Evolutionary conservation across 2,797 vertebrate species (phyloP), one percentile per base, ranked within the genome.

Genomic region (Acrossocheilus wenchowensis): DNA sequence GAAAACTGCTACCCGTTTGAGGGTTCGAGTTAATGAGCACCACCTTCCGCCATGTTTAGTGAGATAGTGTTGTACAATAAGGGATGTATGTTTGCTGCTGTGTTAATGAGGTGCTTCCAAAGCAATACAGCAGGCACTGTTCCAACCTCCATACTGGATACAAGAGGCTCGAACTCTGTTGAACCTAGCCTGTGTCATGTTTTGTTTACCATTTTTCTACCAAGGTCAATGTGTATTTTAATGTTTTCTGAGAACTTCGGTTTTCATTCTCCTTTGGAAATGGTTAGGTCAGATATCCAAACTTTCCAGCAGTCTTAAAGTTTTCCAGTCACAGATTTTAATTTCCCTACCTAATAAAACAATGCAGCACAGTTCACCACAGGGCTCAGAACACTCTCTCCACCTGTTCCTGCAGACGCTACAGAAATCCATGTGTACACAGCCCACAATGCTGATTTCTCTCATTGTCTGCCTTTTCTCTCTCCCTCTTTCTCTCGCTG

Each of bases 101-200:
- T 39, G 48, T 50, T 88, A 87, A 89, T 87, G 87, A 87, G 83
- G 81, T 85, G 62, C 54, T 90, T 71, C 34, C 78, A 81, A 79
- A 88, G 75, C 80, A 81, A 57, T 77, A 80, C 79, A 79, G 57
- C 41, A 82, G 66, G 73, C 75, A 75, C 60, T 4, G 41, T 84
- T 79, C 66, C 80, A 84, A 52, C 39, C 30, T 8, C 34, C 80
- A 77, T 52, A 50, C 26, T 71, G 19, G 17, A 75, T 78, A 45
- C 15, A 43, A 78, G 6, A 14, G 34, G 64, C 21, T 26, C 4
- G 23, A 81, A 80, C 74, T 41, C 11, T 79, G 75, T 62, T 48
- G 71, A 45, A 80, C 78, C 39, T 2, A 52, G 39, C 48, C 66
- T 15, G 30, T 17, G 21, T 64, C 72, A 60, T 23, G 66, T 19